Evolutionary conservation across 2,888 invertebrate genomes (phyloP).

Genomic region (Electrophaes corylata): DNA sequence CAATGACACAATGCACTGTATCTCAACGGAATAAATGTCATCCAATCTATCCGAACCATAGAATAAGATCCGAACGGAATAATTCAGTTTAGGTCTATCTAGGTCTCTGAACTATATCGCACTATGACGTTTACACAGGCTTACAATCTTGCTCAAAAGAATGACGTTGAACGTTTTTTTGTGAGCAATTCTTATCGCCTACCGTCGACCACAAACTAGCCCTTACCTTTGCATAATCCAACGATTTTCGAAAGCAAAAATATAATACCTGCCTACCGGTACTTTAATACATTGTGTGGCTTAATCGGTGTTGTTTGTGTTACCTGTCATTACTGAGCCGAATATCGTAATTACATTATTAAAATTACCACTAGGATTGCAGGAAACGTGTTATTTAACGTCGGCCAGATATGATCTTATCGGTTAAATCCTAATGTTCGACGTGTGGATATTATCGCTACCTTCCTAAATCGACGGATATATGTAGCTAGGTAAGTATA

Average conservation of each 20-base stretch:
- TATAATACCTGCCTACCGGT: slow-evolving; percentile 47
- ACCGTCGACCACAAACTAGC: neutral
- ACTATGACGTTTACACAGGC: too few species aligned
- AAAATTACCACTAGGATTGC: slow-evolving; percentile 81
- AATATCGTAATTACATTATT: slow-evolving; percentile 82
- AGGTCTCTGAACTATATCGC: too few species aligned
- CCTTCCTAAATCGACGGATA: slow-evolving; percentile 76
- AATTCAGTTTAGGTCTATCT: too few species aligned
- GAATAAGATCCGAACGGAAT: too few species aligned
- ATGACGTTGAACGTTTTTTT: neutral
- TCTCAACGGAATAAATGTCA: too few species aligned
- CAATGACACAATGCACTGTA: too few species aligned
- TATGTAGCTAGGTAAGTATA: slow-evolving; percentile 8
- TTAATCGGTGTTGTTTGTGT: slow-evolving; percentile 57
- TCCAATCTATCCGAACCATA: too few species aligned
- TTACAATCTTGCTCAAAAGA: neutral
- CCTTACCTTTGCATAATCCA: slow-evolving; percentile 26
- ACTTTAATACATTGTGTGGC: slow-evolving; percentile 55
- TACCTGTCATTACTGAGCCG: slow-evolving; percentile 69
- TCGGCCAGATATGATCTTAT: slow-evolving; percentile 79
- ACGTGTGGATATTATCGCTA: slow-evolving; percentile 82
- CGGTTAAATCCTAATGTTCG: slow-evolving; percentile 74
- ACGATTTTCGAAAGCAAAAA: slow-evolving; percentile 44
- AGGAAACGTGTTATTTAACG: slow-evolving; percentile 84
- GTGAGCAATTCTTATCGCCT: neutral